Conservation (phyloP, 2,797 vertebrate species). For the Anomalospiza imberbis region DNA sequence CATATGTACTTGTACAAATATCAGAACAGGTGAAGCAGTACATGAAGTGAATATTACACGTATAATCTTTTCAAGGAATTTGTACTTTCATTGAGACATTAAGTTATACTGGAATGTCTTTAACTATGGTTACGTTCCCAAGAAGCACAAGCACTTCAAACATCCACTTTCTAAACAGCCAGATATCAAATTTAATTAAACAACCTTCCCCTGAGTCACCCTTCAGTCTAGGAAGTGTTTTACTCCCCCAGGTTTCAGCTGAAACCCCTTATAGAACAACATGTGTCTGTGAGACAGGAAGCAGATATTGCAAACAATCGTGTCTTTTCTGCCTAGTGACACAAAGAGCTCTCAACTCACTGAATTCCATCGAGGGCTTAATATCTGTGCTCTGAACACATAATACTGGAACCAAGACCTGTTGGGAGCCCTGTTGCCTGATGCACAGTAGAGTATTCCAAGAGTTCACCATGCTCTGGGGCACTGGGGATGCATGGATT, state of each 20-base stretch:
- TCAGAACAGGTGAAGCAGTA: neutral
- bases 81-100: neutral
- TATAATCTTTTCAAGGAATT: neutral
- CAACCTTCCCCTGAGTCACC: neutral
- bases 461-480: neutral
- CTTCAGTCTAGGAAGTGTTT: neutral
- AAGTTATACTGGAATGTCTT: neutral
- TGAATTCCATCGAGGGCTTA: neutral
- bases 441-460: neutral
- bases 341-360: slow-evolving; percentile 42
- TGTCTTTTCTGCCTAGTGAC: slow-evolving; percentile 40
- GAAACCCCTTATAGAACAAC: neutral
- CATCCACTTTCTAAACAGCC: neutral
- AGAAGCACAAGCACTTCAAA: neutral
- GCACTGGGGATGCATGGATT: neutral
- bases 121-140: neutral
- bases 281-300: neutral
- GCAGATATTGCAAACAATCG: slow-evolving; percentile 10
- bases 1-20: neutral
- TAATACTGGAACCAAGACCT: neutral
- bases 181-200: neutral
- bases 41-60: neutral
- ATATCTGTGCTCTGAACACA: slow-evolving; percentile 33
- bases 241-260: neutral
- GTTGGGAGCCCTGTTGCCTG: neutral